These are phyloP conservation scores for Sarcoramphus papa DNA, from an alignment of 2,797 vertebrate genomes.

Conservation along the genomic window DNA sequence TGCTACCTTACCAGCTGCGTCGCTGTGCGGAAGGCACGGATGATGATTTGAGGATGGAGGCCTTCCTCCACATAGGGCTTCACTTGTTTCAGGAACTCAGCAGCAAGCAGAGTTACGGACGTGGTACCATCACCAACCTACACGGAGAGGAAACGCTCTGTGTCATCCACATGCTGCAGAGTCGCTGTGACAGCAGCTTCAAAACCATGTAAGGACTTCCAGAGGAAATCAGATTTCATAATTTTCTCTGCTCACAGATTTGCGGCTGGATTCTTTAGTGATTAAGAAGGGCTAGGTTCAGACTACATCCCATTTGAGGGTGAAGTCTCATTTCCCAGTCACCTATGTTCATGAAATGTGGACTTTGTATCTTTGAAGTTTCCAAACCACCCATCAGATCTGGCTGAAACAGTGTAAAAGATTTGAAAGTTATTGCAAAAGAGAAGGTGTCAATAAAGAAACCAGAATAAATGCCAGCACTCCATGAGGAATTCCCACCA, in stretches of 20 bases:
- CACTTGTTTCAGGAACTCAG: slow-evolving; percentile 95
- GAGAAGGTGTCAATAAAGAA: background rate
- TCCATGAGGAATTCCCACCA: fast-evolving
- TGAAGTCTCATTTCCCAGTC: background rate
- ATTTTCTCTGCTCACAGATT: background rate
- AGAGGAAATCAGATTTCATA: background rate
- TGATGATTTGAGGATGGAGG: slow-evolving; percentile 96
- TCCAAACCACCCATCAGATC: background rate
- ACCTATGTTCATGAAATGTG: fast-evolving
- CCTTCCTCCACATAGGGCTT: slow-evolving; percentile 94
- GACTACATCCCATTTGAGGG: fast-evolving
- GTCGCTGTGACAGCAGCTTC: fast-evolving
- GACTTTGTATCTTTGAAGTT: background rate
- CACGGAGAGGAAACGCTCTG: fast-evolving
- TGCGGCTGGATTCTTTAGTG: background rate
- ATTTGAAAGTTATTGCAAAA: background rate
- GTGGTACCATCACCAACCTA: slow-evolving; percentile 97
- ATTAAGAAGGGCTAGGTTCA: background rate
- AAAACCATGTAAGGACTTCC: background rate
- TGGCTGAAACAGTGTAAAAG: background rate
- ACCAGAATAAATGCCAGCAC: background rate
- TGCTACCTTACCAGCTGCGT: slow-evolving; percentile 79
- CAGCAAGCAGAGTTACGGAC: slow-evolving; percentile 91
- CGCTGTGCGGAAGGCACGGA: slow-evolving; percentile 91
- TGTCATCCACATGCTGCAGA: background rate